Evolutionary conservation across 2,113 vertebrate species (phyloP), one percentile per base, ranked within the genome.

Genomic region (Mugil cephalus): DNA sequence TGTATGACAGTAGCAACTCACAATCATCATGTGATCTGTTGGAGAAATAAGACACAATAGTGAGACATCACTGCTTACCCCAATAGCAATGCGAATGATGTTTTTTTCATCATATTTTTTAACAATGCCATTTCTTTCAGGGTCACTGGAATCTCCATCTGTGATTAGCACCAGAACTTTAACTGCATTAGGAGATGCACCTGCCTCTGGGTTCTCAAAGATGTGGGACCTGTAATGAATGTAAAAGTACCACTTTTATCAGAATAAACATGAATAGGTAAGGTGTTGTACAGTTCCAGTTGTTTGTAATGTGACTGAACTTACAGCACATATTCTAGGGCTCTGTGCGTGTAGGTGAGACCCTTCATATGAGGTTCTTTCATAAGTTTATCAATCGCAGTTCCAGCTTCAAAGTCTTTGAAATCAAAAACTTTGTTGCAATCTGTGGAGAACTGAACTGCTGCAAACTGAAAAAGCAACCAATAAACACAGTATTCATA

Each of bases 131-230:
- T 5, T 0, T 0, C 0, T 0, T 15, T 89, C 19, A 0, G 0
- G 0, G 13, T 94, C 92, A 53, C 35, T 62, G n/a, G 94, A 92
- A 42, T 65, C 10, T 60, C 92, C 95, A 0, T 96, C 95, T 4
- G 95, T 97, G 73, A 97, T 96, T 19, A 96, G 86, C 10, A 95
- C 87, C 42, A 97, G 67, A 35, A 93, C 95, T 82, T 93, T 93
- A 8, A 64, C 92, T 30, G 94, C 93, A 36, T 91, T 91, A 53
- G 69, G 58, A 13, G 93, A 83, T 18, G 92, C 91, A 1, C 95
- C 95, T 7, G 64, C 64, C 0, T 6, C 0, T 30, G 18, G 0
- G 14, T 54, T 86, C 48, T 94, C 89, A 21, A 95, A 77, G 40
- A 91, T n/a, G 0, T 74, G 0, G 0, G 53, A 0, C 7, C 87